These are phyloP conservation scores for Piliocolobus tephrosceles DNA, from an alignment of 2,113 vertebrate species.

Conservation along the genomic window DNA sequence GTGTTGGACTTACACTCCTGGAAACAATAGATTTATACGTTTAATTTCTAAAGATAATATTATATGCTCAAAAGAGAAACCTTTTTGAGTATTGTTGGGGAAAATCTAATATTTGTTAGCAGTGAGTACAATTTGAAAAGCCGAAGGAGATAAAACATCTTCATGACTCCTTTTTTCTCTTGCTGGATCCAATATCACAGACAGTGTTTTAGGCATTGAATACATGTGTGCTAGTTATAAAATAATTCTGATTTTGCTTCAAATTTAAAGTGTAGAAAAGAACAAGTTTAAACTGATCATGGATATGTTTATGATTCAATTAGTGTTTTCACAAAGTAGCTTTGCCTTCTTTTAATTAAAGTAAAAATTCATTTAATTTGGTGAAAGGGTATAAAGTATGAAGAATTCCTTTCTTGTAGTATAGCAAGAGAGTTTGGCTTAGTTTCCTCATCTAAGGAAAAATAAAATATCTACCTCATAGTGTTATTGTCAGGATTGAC, in stretches of 20 bases:
- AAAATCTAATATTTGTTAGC: not conserved
- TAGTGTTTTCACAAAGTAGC: not conserved
- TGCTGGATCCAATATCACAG: not conserved
- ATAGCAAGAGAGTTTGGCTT: not conserved
- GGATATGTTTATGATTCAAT: not conserved
- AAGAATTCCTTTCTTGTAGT: not conserved
- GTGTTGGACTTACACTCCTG: not conserved
- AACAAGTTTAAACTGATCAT: not conserved
- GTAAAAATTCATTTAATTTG: not conserved
- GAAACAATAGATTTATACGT: not conserved
- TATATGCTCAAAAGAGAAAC: not conserved
- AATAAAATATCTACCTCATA: not conserved
- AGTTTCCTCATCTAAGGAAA: not conserved
- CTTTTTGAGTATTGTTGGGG: not conserved
- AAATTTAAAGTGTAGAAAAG: not conserved
- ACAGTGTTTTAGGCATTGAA: not conserved
- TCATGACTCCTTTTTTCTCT: not conserved
- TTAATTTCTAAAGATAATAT: not conserved
- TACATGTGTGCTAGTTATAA: not conserved
- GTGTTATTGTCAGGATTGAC: not conserved
- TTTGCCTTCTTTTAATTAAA: not conserved
- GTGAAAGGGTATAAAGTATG: not conserved
- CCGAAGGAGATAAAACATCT: not conserved
- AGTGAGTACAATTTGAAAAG: constrained; percentile 6
- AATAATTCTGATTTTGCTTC: constrained; percentile 13